A percentile compares a stretch with the other conserved stretches of the same genome.
Evolutionary conservation across 2,797 vertebrate species (phyloP).

Genomic region (Muraenolepis orangiensis): DNA sequence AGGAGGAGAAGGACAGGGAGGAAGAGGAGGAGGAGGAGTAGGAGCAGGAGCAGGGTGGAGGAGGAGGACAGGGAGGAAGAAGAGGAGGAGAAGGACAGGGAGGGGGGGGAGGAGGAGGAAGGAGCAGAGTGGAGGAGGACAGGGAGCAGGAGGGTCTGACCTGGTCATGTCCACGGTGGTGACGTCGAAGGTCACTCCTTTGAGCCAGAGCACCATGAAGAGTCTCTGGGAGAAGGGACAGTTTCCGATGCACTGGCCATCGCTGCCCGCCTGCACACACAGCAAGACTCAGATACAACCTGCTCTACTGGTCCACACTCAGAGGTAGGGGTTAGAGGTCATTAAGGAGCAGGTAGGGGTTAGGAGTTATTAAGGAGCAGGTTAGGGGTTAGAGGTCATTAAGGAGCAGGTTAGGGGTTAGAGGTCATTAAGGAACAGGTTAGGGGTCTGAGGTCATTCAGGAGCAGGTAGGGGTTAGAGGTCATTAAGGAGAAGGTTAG

Average conservation of each 20-base stretch:
- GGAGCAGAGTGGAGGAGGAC: neutral
- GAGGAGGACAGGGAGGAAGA: neutral
- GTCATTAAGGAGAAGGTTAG: too few species aligned
- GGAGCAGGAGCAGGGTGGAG: neutral
- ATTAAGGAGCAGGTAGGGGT: too few species aligned
- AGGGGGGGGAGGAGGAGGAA: neutral
- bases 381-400: too few species aligned
- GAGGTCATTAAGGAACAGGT: too few species aligned
- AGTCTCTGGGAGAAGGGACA: conserved; percentile 92
- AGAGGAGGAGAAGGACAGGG: neutral
- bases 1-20: neutral
- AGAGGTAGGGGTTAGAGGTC: too few species aligned
- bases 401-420: too few species aligned
- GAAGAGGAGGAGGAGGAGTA: neutral
- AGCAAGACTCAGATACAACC: too few species aligned
- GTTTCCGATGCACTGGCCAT: conserved; percentile 91
- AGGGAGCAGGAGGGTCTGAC: conserved; percentile 54
- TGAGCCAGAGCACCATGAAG: conserved; percentile 93
- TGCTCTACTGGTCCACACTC: too few species aligned
- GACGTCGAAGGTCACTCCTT: conserved; percentile 89
- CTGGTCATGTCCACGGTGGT: conserved; percentile 92
- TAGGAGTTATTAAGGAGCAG: too few species aligned
- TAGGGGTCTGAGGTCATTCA: too few species aligned
- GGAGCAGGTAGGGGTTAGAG: too few species aligned
- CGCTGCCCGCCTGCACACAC: conserved; percentile 84